phyloP scores from a whole-genome alignment of 2,113 vertebrate species.

The Uria aalge region DNA sequence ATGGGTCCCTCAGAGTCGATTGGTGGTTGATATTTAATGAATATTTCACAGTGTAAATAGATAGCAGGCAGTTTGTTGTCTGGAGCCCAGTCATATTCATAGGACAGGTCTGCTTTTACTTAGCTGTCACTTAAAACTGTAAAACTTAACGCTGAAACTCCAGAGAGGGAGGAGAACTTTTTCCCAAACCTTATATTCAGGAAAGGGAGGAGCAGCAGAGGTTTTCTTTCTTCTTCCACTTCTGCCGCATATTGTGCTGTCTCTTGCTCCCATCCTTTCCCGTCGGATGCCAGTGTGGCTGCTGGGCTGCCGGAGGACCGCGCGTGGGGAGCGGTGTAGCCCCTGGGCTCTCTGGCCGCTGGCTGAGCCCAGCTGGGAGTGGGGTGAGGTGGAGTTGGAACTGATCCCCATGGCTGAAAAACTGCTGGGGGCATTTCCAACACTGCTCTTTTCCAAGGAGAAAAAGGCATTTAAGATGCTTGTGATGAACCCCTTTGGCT shows the following conservation, averaged over 20 bases:
- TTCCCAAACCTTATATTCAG: not conserved
- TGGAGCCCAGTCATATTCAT: not conserved
- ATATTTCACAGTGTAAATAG: not conserved
- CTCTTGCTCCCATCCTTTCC: not conserved
- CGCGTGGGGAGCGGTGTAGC: accelerated
- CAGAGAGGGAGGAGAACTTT: not conserved
- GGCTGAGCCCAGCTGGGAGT: not conserved
- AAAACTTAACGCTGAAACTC: not conserved
- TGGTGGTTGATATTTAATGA: conserved; percentile 1
- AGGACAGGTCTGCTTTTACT: not conserved
- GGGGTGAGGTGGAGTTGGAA: not conserved
- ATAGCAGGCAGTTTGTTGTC: not conserved
- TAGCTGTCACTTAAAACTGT: not conserved
- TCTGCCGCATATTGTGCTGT: not conserved
- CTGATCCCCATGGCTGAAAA: not conserved
- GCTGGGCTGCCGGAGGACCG: not conserved
- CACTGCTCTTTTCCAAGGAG: not conserved
- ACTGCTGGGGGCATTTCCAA: not conserved
- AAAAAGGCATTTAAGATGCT: not conserved
- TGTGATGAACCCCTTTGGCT: not conserved
- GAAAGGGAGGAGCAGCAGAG: not conserved
- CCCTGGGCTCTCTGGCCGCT: not conserved
- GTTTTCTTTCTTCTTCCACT: not conserved
- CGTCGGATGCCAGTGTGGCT: accelerated
- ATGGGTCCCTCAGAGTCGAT: not conserved